These are phyloP conservation scores for Entomobrya multifasciata DNA, from an alignment of 2,888 invertebrate species.

Conservation along the genomic window DNA sequence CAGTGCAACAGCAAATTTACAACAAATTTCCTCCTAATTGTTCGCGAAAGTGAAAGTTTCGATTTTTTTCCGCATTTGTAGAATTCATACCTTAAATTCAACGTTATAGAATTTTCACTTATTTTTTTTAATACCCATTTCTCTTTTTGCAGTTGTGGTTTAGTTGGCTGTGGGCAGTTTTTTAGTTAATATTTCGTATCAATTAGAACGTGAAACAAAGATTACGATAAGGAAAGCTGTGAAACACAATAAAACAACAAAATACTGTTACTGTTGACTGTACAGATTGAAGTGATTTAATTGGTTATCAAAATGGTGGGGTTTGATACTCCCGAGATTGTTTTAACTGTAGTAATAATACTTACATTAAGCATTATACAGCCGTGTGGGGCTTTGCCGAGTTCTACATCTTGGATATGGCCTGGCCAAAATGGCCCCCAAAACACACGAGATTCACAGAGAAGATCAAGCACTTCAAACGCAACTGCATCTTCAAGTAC, in stretches of 20 bases:
- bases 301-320: no score
- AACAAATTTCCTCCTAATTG: neutral
- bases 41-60: neutral
- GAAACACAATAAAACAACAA: no score
- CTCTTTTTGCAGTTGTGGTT: no score
- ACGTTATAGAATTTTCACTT: no score
- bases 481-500: neutral
- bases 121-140: no score
- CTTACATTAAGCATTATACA: neutral
- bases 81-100: no score
- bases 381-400: constrained; percentile 14
- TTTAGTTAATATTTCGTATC: no score
- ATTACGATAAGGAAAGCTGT: no score
- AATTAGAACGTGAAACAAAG: no score
- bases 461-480: neutral
- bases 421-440: constrained; percentile 1
- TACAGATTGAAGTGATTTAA: no score
- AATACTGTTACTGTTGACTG: no score
- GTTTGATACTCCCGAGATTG: neutral
- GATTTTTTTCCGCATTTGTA: neutral
- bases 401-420: constrained; percentile 48
- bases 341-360: neutral
- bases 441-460: neutral
- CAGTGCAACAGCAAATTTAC: constrained; percentile 21
- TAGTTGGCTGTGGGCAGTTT: no score